These are phyloP conservation scores for Halyomorpha halys DNA, from an alignment of 1,140 invertebrate genomes.

Conservation along the genomic window DNA sequence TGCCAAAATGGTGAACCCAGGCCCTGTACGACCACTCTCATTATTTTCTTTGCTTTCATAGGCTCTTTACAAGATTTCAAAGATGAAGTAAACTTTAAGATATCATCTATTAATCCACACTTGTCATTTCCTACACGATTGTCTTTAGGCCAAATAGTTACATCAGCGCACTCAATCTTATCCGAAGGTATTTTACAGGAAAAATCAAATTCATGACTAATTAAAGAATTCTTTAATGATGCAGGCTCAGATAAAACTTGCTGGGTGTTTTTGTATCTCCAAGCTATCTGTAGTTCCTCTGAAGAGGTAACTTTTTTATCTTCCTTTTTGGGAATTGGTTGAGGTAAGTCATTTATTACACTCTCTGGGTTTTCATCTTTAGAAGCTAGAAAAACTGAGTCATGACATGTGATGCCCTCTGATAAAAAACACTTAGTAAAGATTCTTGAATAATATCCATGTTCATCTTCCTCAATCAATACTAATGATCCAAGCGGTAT, in stretches of 20 bases:
- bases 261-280: neutral
- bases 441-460: neutral
- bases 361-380: neutral
- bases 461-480: constrained; percentile 6
- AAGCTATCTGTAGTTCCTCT: constrained; percentile 10
- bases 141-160: neutral
- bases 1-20: neutral
- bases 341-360: neutral
- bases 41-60: neutral
- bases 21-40: neutral
- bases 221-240: neutral
- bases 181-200: neutral
- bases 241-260: neutral
- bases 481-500: neutral
- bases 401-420: neutral
- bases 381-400: neutral
- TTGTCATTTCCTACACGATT: no score
- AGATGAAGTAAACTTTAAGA: neutral
- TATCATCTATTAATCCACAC: neutral
- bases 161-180: neutral
- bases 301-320: neutral
- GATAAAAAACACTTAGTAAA: constrained; percentile 4
- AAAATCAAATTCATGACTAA: constrained; percentile 8
- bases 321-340: neutral
- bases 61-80: neutral